A percentile compares a stretch with the other conserved stretches of the same genome.
Evolutionary conservation across 1,140 invertebrate genomes (phyloP).

Genomic region (Muscidifurax raptorellus): DNA sequence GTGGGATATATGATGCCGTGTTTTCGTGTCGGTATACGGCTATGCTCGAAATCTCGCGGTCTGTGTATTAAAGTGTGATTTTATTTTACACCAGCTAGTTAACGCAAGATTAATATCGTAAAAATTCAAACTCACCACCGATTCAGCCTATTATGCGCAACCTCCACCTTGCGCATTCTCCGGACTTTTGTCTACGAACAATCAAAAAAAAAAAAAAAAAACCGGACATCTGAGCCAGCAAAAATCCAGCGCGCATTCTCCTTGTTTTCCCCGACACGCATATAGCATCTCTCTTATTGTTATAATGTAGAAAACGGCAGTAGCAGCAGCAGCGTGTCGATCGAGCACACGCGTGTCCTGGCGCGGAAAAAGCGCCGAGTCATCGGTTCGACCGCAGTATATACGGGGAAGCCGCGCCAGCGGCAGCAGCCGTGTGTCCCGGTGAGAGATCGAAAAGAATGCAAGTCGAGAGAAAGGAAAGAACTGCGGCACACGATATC

Average conservation of each 20-base stretch:
- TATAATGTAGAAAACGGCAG: constrained; percentile 13
- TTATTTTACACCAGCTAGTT: background rate
- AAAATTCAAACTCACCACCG: background rate
- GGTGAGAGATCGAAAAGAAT: constrained; percentile 12
- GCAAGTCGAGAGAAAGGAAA: constrained; percentile 8
- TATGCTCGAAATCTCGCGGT: background rate
- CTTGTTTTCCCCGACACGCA: background rate
- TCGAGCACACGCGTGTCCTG: constrained; percentile 17
- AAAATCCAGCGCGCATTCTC: background rate
- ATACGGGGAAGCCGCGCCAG: background rate
- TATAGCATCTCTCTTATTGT: background rate
- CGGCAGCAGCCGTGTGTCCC: background rate
- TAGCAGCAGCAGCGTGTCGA: background rate
- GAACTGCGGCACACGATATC: background rate
- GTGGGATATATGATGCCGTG: background rate
- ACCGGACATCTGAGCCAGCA: background rate
- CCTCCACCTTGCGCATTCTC: background rate
- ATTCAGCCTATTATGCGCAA: too few relatives aligned
- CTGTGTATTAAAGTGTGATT: too few relatives aligned
- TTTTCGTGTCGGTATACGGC: background rate
- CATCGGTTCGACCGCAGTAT: constrained; percentile 19
- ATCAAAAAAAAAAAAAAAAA: background rate
- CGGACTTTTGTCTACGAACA: too few relatives aligned
- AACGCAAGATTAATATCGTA: background rate
- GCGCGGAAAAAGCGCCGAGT: constrained; percentile 22